Evolutionary conservation across 2,888 invertebrate genomes (phyloP).

Genomic region (Xanthorhoe designata): DNA sequence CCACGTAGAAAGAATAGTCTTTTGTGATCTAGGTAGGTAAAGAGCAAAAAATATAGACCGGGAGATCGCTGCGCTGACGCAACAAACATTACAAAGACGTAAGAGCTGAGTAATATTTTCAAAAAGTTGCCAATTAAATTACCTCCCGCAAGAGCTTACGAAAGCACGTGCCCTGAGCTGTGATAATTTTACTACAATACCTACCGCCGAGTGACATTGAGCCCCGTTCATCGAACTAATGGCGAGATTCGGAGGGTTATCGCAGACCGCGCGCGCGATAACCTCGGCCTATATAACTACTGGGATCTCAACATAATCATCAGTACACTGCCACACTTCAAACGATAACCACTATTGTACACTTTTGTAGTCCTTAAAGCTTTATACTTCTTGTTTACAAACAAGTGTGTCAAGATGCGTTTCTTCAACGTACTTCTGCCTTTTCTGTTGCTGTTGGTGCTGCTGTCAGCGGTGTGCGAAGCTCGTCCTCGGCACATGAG

Average conservation of each 20-base stretch:
- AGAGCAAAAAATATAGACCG: neutral
- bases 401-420: slow-evolving; percentile 63
- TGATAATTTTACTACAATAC: slow-evolving; percentile 80
- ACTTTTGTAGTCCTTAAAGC: neutral
- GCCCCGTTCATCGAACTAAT: slow-evolving; percentile 78
- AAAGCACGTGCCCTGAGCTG: slow-evolving; percentile 44
- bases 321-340: slow-evolving; percentile 67
- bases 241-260: slow-evolving; percentile 75
- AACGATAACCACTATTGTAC: slow-evolving; percentile 53
- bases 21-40: neutral
- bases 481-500: slow-evolving; percentile 55
- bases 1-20: too few species aligned
- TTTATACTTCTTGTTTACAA: slow-evolving; percentile 17
- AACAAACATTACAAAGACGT: slow-evolving; percentile 14
- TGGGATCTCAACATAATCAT: slow-evolving; percentile 56
- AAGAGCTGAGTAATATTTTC: slow-evolving; percentile 12
- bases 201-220: slow-evolving; percentile 73
- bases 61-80: slow-evolving; percentile 16
- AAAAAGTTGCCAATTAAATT: neutral
- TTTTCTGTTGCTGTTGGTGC: slow-evolving; percentile 54
- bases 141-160: slow-evolving; percentile 4
- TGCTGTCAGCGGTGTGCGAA: slow-evolving; percentile 54
- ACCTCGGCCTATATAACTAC: slow-evolving; percentile 72
- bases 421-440: slow-evolving; percentile 57
- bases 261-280: slow-evolving; percentile 77